These are phyloP conservation scores for Hetaerina titia DNA, from an alignment of 2,888 invertebrate genomes.

Conservation along the genomic window DNA sequence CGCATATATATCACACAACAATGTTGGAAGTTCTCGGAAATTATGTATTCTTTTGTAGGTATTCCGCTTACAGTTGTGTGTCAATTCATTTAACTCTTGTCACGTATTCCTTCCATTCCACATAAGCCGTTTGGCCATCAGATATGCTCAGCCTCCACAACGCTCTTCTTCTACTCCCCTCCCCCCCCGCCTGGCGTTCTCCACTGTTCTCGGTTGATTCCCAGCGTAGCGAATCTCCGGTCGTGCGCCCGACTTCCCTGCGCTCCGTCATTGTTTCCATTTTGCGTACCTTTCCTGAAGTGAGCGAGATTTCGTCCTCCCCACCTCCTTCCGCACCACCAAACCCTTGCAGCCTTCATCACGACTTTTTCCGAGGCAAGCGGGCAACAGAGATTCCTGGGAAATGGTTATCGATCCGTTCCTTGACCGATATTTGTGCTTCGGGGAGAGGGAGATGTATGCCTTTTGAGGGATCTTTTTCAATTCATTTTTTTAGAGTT, in stretches of 20 bases:
- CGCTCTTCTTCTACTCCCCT: not conserved
- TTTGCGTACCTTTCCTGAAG: not conserved
- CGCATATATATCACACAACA: no score
- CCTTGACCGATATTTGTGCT: conserved; percentile 12
- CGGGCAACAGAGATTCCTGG: not conserved
- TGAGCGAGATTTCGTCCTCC: not conserved
- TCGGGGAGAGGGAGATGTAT: not conserved
- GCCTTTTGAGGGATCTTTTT: not conserved
- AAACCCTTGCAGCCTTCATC: not conserved
- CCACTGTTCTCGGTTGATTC: not conserved
- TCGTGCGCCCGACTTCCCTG: not conserved
- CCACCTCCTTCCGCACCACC: not conserved
- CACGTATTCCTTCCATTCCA: no score
- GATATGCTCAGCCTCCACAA: no score
- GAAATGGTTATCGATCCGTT: conserved; percentile 4
- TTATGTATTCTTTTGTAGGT: no score
- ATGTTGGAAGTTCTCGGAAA: no score
- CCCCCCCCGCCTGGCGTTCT: not conserved
- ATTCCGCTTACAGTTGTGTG: no score
- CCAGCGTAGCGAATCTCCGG: not conserved
- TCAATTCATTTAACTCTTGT: no score
- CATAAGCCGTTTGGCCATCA: no score
- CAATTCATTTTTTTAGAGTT: not conserved
- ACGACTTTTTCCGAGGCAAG: not conserved
- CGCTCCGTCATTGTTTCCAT: not conserved